phyloP scores from a whole-genome alignment of 2,888 invertebrate species.

The Chalcis sispes region DNA sequence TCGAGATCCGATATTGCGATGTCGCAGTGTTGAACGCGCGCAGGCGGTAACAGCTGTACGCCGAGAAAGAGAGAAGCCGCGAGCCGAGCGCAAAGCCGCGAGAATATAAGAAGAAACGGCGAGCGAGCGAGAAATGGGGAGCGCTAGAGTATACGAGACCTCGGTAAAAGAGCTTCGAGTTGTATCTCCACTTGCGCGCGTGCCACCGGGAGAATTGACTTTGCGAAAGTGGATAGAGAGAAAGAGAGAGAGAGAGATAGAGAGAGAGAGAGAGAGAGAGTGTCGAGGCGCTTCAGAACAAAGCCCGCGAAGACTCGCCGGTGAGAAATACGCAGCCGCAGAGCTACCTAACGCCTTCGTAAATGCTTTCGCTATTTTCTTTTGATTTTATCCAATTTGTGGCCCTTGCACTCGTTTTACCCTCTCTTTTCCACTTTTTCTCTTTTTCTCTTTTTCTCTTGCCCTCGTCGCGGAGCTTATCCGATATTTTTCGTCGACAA shows the following conservation, averaged over 20 bases:
- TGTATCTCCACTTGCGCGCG: neutral
- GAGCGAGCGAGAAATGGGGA: neutral
- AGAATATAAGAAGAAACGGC: neutral
- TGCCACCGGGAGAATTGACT: constrained; percentile 31
- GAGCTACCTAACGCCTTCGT: neutral
- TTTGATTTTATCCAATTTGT: too few species aligned
- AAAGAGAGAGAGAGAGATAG: constrained; percentile 34
- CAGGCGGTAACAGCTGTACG: too few species aligned
- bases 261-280: constrained; percentile 43
- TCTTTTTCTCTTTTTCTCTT: too few species aligned
- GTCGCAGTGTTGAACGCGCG: too few species aligned
- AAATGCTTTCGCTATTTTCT: neutral
- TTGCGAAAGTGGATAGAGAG: constrained; percentile 50
- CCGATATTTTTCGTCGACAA: too few species aligned
- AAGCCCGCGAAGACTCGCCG: too few species aligned
- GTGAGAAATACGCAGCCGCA: too few species aligned
- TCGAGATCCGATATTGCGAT: too few species aligned
- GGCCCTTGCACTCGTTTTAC: too few species aligned
- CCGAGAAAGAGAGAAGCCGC: too few species aligned
- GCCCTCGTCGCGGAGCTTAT: too few species aligned
- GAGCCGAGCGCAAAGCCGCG: neutral
- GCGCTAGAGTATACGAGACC: constrained; percentile 28
- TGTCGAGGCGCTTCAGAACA: neutral
- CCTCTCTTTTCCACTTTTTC: too few species aligned
- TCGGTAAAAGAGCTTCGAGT: constrained; percentile 32